These are phyloP conservation scores for Tragopan temminckii DNA, from an alignment of 2,797 vertebrate species.

Conservation along the genomic window DNA sequence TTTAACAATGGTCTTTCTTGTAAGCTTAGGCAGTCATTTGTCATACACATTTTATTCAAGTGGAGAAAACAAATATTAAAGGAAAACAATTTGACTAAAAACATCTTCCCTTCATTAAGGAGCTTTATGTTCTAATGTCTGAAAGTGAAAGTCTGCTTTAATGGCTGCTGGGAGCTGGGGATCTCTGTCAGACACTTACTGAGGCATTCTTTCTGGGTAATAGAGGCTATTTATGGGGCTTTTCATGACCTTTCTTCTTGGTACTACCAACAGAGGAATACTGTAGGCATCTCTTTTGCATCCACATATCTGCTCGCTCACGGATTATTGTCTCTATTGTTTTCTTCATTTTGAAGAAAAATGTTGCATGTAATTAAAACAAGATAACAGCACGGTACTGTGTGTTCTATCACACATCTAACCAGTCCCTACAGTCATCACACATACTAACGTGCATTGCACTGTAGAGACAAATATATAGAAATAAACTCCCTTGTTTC, in stretches of 20 bases:
- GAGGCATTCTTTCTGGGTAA: conserved; percentile 69
- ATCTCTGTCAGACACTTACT: conserved; percentile 70
- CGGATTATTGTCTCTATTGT: conserved; percentile 68
- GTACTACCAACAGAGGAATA: conserved; percentile 68
- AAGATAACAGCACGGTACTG: conserved; percentile 41
- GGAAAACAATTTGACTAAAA: conserved; percentile 72
- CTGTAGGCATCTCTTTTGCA: conserved; percentile 51
- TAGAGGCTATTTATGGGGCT: conserved; percentile 73
- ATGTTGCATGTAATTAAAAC: conserved; percentile 68
- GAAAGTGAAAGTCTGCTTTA: conserved; percentile 73
- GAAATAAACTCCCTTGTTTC: background rate
- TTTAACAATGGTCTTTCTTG: conserved; percentile 65
- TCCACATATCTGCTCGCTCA: conserved; percentile 68
- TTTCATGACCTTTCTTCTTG: conserved; percentile 75
- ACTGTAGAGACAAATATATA: conserved; percentile 39
- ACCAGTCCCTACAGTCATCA: conserved; percentile 57
- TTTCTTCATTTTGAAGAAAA: conserved; percentile 71
- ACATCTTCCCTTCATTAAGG: conserved; percentile 69
- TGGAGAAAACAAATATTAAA: conserved; percentile 74
- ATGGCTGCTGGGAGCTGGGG: conserved; percentile 68
- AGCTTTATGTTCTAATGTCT: conserved; percentile 70
- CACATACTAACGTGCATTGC: conserved; percentile 45
- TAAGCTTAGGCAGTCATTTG: conserved; percentile 70
- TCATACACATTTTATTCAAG: conserved; percentile 60
- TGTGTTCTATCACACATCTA: conserved; percentile 53